These are phyloP conservation scores for Baccha elongata DNA, from an alignment of 2,888 invertebrate species.

Conservation along the genomic window DNA sequence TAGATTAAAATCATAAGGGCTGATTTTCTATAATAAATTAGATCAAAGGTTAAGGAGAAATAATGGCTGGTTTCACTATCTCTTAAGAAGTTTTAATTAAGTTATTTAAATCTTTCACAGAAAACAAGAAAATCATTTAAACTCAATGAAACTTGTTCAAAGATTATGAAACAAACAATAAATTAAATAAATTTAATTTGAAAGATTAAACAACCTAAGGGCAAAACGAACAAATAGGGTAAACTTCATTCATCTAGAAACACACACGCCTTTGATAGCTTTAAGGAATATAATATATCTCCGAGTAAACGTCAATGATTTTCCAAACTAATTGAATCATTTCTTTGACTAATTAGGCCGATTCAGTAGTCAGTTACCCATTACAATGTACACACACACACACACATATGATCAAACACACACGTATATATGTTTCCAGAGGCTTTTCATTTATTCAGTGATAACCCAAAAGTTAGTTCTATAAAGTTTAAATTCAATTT, in stretches of 20 bases:
- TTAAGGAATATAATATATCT: slow-evolving; percentile 1
- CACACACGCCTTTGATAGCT: background rate
- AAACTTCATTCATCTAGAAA: background rate
- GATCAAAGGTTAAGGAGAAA: no score
- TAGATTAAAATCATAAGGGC: no score
- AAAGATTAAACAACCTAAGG: background rate
- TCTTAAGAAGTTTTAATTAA: no score
- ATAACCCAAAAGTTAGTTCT: slow-evolving; percentile 64
- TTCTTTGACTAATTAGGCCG: slow-evolving; percentile 67
- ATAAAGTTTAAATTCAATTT: slow-evolving; percentile 68
- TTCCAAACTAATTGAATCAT: slow-evolving; percentile 62
- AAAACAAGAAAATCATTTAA: no score
- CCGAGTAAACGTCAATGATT: slow-evolving; percentile 55
- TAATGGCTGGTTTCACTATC: no score
- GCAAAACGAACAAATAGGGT: background rate
- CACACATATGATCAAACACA: background rate
- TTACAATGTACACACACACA: slow-evolving; percentile 23
- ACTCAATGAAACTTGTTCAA: no score
- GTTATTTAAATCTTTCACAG: no score
- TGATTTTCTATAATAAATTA: no score
- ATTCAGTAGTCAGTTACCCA: slow-evolving; percentile 49
- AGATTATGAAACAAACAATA: slow-evolving; percentile 13
- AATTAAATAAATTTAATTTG: background rate
- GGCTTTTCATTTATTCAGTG: slow-evolving; percentile 29
- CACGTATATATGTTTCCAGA: background rate